Evolutionary conservation across 2,797 vertebrate genomes (phyloP).

Genomic region (Synaphobranchus kaupii): DNA sequence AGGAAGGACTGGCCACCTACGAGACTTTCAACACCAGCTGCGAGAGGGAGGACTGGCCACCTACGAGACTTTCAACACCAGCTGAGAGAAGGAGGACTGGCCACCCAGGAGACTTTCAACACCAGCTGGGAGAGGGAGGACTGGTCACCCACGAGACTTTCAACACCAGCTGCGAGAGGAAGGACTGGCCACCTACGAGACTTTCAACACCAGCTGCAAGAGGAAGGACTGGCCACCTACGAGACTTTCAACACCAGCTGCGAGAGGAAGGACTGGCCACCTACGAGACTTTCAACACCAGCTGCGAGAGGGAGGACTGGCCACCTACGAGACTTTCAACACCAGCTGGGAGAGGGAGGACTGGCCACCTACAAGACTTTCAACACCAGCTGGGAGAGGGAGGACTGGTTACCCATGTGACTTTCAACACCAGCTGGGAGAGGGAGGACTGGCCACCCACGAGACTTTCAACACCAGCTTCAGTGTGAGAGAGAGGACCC

Average conservation of each 20-base stretch:
- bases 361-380: neutral
- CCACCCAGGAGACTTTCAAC: neutral
- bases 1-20: neutral
- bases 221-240: neutral
- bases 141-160: neutral
- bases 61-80: neutral
- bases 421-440: no score
- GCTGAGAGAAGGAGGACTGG: neutral
- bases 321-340: neutral
- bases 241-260: neutral
- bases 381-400: no score
- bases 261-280: neutral
- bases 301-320: neutral
- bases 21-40: neutral
- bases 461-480: neutral
- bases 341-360: no score
- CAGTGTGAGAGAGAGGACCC: neutral
- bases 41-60: neutral
- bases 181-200: neutral
- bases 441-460: neutral
- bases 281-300: neutral
- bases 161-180: no score
- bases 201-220: constrained; percentile 4
- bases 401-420: neutral
- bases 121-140: no score